Evolutionary conservation across 2,888 invertebrate genomes (phyloP).

Genomic region (Tridacna gigas): DNA sequence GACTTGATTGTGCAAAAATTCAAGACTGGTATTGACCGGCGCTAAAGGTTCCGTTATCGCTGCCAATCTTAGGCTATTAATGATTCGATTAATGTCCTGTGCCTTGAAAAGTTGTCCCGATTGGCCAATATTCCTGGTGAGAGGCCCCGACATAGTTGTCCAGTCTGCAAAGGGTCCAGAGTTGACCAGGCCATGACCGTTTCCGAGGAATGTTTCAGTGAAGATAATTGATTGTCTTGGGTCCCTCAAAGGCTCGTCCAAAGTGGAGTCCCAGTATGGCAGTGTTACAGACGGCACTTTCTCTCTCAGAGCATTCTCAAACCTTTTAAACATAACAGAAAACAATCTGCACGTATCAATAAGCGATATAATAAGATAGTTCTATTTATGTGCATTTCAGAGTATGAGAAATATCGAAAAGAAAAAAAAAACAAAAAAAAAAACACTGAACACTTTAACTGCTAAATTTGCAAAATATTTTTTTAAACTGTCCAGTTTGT

Average conservation of each 20-base stretch:
- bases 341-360: too few relatives aligned
- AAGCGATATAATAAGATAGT: too few relatives aligned
- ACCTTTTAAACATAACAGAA: constrained; percentile 61
- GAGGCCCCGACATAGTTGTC: constrained; percentile 71
- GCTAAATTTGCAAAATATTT: too few relatives aligned
- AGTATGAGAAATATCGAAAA: too few relatives aligned
- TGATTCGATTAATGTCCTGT: constrained; percentile 64
- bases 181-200: constrained; percentile 72
- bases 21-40: constrained; percentile 71
- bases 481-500: too few relatives aligned
- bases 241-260: constrained; percentile 70
- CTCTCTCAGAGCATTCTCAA: constrained; percentile 77
- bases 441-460: too few relatives aligned
- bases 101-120: constrained; percentile 71
- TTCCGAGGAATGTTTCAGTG: constrained; percentile 73
- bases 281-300: constrained; percentile 73
- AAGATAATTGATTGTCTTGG: constrained; percentile 73
- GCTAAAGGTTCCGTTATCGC: constrained; percentile 71
- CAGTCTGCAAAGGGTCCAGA: constrained; percentile 78
- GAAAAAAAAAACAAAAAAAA: too few relatives aligned
- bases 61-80: constrained; percentile 53
- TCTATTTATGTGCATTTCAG: too few relatives aligned
- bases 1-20: constrained; percentile 77
- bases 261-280: constrained; percentile 79
- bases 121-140: constrained; percentile 73